A percentile compares a stretch with the other conserved stretches of the same genome.
Evolutionary conservation across 2,888 invertebrate genomes (phyloP).

Genomic region (Aleiodes alternator): DNA sequence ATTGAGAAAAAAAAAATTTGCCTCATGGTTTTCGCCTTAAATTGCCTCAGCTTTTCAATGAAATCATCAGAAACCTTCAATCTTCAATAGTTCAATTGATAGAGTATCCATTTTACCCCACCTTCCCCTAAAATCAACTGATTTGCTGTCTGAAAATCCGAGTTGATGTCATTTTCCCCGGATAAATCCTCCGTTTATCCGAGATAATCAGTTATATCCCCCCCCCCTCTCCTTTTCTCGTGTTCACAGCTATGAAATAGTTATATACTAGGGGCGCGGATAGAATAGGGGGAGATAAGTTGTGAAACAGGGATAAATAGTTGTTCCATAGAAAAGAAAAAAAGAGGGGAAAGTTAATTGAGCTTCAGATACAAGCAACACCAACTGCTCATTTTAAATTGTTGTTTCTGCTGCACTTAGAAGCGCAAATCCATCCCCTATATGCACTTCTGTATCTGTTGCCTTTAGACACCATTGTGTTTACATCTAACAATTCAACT

Average conservation of each 20-base stretch:
- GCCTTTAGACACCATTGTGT: conserved; percentile 22
- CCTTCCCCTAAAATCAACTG: no score
- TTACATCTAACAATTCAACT: conserved; percentile 1
- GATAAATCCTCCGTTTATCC: conserved; percentile 55
- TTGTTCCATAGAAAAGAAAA: background rate
- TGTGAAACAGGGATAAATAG: conserved; percentile 35
- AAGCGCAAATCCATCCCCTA: conserved; percentile 53
- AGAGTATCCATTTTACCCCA: no score
- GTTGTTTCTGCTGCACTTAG: conserved; percentile 53
- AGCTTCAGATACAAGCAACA: conserved; percentile 37
- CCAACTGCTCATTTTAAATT: conserved; percentile 39
- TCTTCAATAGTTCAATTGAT: no score
- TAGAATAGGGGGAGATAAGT: conserved; percentile 40
- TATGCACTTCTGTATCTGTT: conserved; percentile 48
- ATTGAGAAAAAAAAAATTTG: no score
- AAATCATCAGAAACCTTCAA: no score
- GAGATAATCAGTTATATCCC: conserved; percentile 55
- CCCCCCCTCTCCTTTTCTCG: conserved; percentile 14
- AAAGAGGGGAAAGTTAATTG: conserved; percentile 58
- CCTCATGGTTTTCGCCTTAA: no score
- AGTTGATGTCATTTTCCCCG: background rate
- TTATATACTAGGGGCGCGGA: conserved; percentile 33
- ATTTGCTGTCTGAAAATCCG: no score
- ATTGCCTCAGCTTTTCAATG: no score
- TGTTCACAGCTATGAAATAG: conserved; percentile 44